Evolutionary conservation across 1,140 invertebrate genomes (phyloP).

Genomic region (Elymnias hypermnestra): DNA sequence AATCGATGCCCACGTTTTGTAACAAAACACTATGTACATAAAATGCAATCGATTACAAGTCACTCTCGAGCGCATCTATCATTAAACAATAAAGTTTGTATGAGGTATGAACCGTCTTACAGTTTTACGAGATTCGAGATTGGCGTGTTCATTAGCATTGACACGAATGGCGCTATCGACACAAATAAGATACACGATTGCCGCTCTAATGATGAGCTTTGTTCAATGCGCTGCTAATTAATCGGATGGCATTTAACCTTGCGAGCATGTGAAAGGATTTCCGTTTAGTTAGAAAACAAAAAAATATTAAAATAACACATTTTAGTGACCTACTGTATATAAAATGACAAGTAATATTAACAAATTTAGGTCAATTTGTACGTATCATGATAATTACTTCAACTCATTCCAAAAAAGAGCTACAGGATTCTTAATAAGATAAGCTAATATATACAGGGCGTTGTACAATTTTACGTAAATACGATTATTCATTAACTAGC

Average conservation of each 20-base stretch:
- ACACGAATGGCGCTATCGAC: constrained; percentile 51
- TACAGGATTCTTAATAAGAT: too few relatives aligned
- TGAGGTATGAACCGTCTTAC: constrained; percentile 9
- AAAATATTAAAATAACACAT: too few relatives aligned
- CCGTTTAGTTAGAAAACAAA: background rate
- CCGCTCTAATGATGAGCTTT: constrained; percentile 41
- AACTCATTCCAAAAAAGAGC: too few relatives aligned
- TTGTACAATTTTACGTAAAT: too few relatives aligned
- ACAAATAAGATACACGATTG: constrained; percentile 41
- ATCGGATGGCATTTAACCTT: constrained; percentile 32
- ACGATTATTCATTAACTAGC: too few relatives aligned
- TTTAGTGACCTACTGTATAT: background rate
- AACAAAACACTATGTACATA: too few relatives aligned
- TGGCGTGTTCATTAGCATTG: constrained; percentile 56
- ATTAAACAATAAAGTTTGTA: constrained; percentile 16
- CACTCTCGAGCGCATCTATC: background rate
- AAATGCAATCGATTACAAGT: too few relatives aligned
- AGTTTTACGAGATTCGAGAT: constrained; percentile 47
- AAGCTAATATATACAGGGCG: too few relatives aligned
- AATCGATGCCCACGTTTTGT: too few relatives aligned
- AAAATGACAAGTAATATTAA: background rate
- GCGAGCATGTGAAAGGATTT: constrained; percentile 6
- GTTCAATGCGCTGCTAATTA: constrained; percentile 36
- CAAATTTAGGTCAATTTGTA: background rate
- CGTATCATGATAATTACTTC: too few relatives aligned